Evolutionary conservation across 2,888 invertebrate genomes (phyloP).

Genomic region (Bombylius discolor): DNA sequence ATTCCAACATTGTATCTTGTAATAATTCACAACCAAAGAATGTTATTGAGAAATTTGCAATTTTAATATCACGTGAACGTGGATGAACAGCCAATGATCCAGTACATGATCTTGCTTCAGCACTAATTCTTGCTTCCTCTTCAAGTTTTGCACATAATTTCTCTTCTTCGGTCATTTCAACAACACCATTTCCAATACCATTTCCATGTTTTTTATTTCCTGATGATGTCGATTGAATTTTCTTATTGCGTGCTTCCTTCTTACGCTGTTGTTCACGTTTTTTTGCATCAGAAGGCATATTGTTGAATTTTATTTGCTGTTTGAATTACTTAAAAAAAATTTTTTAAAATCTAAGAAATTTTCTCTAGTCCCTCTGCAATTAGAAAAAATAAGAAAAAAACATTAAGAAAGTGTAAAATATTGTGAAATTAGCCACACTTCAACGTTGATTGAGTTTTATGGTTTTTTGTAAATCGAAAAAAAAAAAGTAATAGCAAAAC

Average conservation of each 20-base stretch:
- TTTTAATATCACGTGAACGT: slow-evolving; percentile 90
- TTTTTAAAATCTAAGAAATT: background rate
- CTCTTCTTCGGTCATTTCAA: slow-evolving; percentile 44
- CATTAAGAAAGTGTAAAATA: background rate
- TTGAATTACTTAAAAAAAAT: too few species aligned
- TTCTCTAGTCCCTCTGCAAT: background rate
- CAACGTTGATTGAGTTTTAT: background rate
- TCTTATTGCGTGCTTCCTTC: slow-evolving; percentile 68
- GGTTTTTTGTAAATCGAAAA: background rate
- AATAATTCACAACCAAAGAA: slow-evolving; percentile 96
- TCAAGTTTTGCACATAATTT: slow-evolving; percentile 76
- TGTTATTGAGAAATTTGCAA: slow-evolving; percentile 90
- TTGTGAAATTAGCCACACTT: background rate
- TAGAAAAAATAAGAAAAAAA: background rate
- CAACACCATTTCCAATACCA: slow-evolving; percentile 49
- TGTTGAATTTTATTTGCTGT: background rate
- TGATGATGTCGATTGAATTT: slow-evolving; percentile 39
- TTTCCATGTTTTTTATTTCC: slow-evolving; percentile 36
- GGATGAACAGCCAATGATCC: slow-evolving; percentile 92
- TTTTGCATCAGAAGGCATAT: slow-evolving; percentile 97
- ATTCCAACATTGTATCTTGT: slow-evolving; percentile 87
- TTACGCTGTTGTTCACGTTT: slow-evolving; percentile 96
- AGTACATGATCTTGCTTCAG: slow-evolving; percentile 86
- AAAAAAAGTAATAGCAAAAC: background rate
- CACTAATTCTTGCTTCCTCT: slow-evolving; percentile 81